Base-by-base conservation (phyloP, 2,797 vertebrate species). In the Pteronotus mesoamericanus region DNA sequence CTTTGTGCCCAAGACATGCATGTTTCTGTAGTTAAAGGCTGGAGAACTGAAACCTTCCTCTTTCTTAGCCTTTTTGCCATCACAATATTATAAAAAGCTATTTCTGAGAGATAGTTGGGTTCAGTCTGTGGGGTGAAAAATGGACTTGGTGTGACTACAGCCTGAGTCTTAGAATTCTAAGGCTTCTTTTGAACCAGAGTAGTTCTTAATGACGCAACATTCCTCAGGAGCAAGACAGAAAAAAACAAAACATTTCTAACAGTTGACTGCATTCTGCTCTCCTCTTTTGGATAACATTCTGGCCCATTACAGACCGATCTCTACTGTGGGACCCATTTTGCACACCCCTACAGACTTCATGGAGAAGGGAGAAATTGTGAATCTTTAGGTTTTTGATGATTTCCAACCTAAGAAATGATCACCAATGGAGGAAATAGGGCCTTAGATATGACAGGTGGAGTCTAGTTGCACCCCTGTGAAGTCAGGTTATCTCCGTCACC, bases 1-100 rank as follows among this genome's bases (percentile, higher is more conserved):
- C 66, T 97, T 83, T 96, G 95, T 96, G 97, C 95, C 91, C 89
- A 69, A 97, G 97, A 97, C 77, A 89, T 83, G 10, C 77, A 66
- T 86, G 86, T 97, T 97, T 96, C 94, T 97, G 32, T 55, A 64
- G 93, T 94, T 74, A 34, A 95, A 57, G 93, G 86, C 92, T 96
- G 89, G 44, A 39, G 39, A 95, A 97, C 90, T 15, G 92, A 95
- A 95, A 87, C 22, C 95, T 42, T 79, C 53, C 87, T 72, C 34
- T 80, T 53, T 72, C 59, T 82, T 59, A 91, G 96, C 39, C 91
- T 66, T 5, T 2, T 96, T 66, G 82, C 85, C 90, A 94, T 93
- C 91, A 74, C 79, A 29, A 6, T 87, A 1, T 96, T 91, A 93
- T 6, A 3, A 97, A 95, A 95, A 95, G 72, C 55, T 72, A 37